These are phyloP conservation scores for Trogon melanurus DNA, from an alignment of 2,113 vertebrate species.

Conservation along the genomic window DNA sequence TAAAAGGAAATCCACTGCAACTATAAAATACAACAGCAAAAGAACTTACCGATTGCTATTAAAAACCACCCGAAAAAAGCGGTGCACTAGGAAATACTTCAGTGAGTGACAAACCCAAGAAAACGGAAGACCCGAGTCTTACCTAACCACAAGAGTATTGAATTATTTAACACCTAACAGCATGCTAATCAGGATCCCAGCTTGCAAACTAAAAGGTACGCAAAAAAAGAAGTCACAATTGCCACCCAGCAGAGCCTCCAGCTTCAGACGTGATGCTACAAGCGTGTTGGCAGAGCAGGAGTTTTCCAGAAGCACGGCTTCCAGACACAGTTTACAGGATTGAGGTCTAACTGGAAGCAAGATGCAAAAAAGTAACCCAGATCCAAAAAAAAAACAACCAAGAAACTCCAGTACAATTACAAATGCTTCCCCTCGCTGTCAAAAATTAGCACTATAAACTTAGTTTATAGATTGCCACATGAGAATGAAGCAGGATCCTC, in stretches of 20 bases:
- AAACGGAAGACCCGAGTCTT: background rate
- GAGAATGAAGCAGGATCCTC: background rate
- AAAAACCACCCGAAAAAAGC: background rate
- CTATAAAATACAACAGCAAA: background rate
- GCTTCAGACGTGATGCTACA: accelerated
- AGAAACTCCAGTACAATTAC: background rate
- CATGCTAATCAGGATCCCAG: background rate
- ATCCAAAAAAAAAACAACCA: background rate
- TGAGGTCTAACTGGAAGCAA: background rate
- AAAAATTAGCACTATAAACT: background rate
- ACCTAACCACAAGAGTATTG: background rate
- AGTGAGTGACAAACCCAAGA: background rate
- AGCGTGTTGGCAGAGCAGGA: accelerated
- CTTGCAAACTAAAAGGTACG: background rate
- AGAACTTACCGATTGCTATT: background rate
- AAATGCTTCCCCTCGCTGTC: background rate
- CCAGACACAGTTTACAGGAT: accelerated
- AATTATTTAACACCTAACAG: background rate
- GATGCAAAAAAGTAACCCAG: background rate
- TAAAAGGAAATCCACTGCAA: background rate
- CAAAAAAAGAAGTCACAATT: background rate
- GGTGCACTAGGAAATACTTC: background rate
- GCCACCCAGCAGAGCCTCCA: background rate
- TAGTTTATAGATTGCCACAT: background rate
- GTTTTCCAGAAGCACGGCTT: background rate